phyloP scores from a whole-genome alignment of 2,888 invertebrate species.

The Anaspis maculata region DNA sequence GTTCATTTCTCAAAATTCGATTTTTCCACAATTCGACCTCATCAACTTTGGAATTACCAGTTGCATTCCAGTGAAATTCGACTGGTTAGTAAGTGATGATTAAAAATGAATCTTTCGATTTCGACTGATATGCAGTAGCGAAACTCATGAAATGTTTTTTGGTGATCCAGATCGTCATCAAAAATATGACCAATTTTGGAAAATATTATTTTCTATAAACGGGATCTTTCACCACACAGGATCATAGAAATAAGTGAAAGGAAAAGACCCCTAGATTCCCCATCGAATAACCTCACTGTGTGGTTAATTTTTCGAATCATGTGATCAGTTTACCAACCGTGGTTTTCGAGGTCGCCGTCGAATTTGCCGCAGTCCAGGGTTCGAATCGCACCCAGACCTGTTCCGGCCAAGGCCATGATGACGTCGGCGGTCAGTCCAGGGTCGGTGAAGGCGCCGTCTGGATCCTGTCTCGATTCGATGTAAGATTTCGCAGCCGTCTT shows the following conservation, averaged over 20 bases:
- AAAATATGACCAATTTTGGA: not conserved
- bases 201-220: not conserved
- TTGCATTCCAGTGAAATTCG: too few relatives aligned
- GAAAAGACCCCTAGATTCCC: too few relatives aligned
- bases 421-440: slow-evolving; percentile 70
- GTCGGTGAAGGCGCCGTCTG: slow-evolving; percentile 76
- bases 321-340: too few relatives aligned
- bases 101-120: too few relatives aligned
- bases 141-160: not conserved
- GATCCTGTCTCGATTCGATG: slow-evolving; percentile 62
- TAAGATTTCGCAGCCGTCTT: slow-evolving; percentile 67
- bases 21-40: too few relatives aligned
- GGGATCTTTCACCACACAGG: too few relatives aligned
- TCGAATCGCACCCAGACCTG: slow-evolving; percentile 59
- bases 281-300: too few relatives aligned
- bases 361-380: slow-evolving; percentile 44
- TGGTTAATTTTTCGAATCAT: too few relatives aligned
- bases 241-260: too few relatives aligned
- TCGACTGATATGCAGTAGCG: slow-evolving; percentile 34
- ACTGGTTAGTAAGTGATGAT: too few relatives aligned
- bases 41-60: too few relatives aligned
- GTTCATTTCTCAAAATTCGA: too few relatives aligned
- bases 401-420: slow-evolving; percentile 66
- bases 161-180: not conserved
- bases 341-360: slow-evolving; percentile 38